phyloP scores from a whole-genome alignment of 1,140 invertebrate genomes.

The Caerostris darwini region DNA sequence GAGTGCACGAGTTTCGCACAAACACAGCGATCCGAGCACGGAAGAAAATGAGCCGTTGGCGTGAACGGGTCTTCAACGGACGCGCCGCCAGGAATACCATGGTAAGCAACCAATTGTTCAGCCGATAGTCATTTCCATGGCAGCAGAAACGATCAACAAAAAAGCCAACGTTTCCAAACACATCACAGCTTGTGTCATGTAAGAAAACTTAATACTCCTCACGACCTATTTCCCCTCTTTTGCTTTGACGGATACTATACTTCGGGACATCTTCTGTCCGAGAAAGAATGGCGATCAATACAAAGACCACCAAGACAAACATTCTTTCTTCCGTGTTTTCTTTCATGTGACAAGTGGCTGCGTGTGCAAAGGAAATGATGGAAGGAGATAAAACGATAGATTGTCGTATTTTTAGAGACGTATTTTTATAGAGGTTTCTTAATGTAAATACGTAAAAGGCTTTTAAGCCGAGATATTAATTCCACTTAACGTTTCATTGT shows the following conservation, averaged over 20 bases:
- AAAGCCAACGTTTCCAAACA: conserved; percentile 58
- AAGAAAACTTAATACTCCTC: conserved; percentile 34
- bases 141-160: conserved; percentile 61
- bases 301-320: not conserved
- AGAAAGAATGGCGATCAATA: not conserved
- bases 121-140: conserved; percentile 62
- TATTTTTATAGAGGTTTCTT: not conserved
- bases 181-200: conserved; percentile 49
- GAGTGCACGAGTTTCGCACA: not conserved
- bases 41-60: conserved; percentile 38
- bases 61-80: not conserved
- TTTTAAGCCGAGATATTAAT: not conserved
- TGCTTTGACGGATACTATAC: not conserved
- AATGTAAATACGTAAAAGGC: not conserved
- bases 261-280: not conserved
- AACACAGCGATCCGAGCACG: not conserved
- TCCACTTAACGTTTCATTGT: not conserved
- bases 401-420: not conserved
- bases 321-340: not conserved
- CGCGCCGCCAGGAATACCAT: not conserved
- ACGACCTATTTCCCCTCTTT: conserved; percentile 27
- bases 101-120: conserved; percentile 42
- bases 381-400: not conserved
- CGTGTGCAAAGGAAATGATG: not conserved
- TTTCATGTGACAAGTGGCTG: not conserved